Conservation (phyloP, 2,113 vertebrate species). For the Forbesichthys papilliferus region DNA sequence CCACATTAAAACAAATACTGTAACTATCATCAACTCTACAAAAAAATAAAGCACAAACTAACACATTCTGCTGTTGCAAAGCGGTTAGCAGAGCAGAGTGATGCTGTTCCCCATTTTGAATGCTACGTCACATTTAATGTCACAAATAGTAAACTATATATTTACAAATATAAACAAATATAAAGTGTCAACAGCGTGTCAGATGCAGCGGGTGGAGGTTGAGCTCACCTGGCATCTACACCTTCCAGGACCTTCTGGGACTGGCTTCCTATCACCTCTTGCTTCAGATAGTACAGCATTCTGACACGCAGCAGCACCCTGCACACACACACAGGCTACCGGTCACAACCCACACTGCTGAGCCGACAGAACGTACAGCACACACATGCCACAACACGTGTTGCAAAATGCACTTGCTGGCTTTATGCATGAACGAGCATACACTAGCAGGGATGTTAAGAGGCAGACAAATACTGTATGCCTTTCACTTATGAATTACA, state of each 20-base stretch:
- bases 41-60: neutral
- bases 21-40: neutral
- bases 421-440: neutral
- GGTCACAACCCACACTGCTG: conserved; percentile 68
- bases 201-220: conserved; percentile 13
- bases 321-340: conserved; percentile 60
- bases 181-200: too few species aligned
- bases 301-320: conserved; percentile 97
- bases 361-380: conserved; percentile 44
- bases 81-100: too few species aligned
- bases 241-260: conserved; percentile 90
- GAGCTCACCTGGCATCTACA: conserved; percentile 86
- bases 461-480: too few species aligned
- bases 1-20: neutral
- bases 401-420: too few species aligned
- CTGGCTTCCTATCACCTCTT: conserved; percentile 95
- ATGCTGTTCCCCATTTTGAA: too few species aligned
- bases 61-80: too few species aligned
- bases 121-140: too few species aligned
- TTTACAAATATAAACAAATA: too few species aligned
- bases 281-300: conserved; percentile 99
- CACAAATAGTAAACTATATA: too few species aligned
- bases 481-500: too few species aligned
- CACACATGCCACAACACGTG: conserved; percentile 16
- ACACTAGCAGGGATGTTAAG: neutral